Conservation (phyloP, 2,113 vertebrate species). For the Rhynchomys soricoides region DNA sequence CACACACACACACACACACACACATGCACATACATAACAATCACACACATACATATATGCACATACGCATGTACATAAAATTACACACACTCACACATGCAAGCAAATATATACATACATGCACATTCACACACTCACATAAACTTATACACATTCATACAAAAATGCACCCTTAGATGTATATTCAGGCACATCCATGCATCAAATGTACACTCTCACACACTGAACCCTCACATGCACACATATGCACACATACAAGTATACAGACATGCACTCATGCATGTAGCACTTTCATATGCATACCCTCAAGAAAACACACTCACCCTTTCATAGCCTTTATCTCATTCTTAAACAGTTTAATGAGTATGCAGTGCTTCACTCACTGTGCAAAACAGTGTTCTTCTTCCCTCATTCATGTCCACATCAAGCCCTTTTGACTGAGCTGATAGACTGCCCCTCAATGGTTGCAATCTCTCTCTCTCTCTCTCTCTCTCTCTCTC, state of each 20-base stretch:
- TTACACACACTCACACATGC: neutral
- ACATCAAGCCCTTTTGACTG: no score
- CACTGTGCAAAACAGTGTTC: no score
- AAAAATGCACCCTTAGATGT: no score
- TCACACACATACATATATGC: neutral
- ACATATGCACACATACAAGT: neutral
- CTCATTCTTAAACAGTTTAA: neutral
- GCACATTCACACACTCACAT: neutral
- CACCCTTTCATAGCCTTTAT: neutral
- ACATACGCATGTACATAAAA: no score
- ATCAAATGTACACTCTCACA: neutral
- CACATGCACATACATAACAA: neutral
- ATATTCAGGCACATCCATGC: no score
- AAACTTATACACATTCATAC: no score
- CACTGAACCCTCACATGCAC: no score
- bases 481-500: neutral
- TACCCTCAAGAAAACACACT: neutral
- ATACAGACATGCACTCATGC: neutral
- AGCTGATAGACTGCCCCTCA: neutral
- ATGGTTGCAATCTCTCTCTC: fast-evolving
- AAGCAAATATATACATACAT: neutral
- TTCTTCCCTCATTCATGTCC: neutral
- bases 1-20: neutral
- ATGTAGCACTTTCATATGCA: neutral
- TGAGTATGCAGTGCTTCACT: neutral